Evolutionary conservation across 2,888 invertebrate species (phyloP), one percentile per base, ranked within the genome.

Genomic region (Eristalis pertinax): DNA sequence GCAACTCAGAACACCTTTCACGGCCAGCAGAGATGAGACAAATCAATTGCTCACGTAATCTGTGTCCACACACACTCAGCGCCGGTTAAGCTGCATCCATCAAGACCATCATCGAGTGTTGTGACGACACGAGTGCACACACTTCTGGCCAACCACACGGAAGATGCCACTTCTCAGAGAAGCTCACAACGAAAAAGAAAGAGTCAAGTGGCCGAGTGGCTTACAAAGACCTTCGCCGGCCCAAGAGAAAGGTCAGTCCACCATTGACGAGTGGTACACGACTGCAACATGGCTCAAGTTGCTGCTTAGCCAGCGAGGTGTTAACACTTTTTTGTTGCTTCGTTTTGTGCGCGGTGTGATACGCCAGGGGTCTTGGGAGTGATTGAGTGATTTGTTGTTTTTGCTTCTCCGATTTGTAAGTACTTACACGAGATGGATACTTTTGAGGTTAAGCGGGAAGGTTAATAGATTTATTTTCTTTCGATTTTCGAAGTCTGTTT

Each of bases 311-410:
- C 68, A 76, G 76, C 80, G 76, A 80, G 80, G 75, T 84, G 84
- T 76, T 68, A 80, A 80, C 84, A 80, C 7, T 19, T 60, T 50
- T 62, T 24, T 79, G 60, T 62, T 65, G 64, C 70, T 84, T 32
- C 8, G 32, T 32, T 32, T 32, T 10, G 32, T 32, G 32, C 8
- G 32, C 7, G 4, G 29, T 29, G 29, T 29, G 29, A 26, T 3
- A 4, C 26, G 74, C 74, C 58, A 50, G 84, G 50, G 19, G 15
- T 41, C 64, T 64, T 73, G 26, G 38, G 19, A 38, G 58, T 68
- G 60, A 60, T 81, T 70, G 58, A 76, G 56, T 76, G 76, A 80
- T 80, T 85, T 81, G 85, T 77, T 81, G 67, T 10, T 56, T 79
- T 38, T 75, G 11, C 26, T 38, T 62, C 29, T 78, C 32, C 58